Evolutionary conservation across 92 coral and sea anemone species (phyloP).

Genomic region (Umimayanthus chanpuru): DNA sequence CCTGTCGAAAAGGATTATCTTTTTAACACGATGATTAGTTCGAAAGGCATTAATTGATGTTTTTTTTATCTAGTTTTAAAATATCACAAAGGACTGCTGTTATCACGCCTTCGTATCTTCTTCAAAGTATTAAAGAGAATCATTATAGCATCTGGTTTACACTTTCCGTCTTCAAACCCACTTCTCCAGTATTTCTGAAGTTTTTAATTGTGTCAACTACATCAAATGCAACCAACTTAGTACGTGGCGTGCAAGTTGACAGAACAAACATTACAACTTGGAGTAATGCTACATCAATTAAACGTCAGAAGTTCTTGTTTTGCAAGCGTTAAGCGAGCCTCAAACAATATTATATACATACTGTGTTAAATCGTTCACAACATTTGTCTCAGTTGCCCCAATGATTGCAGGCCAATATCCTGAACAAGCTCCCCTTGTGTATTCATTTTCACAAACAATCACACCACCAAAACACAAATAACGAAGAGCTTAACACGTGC

Average conservation of each 20-base stretch:
- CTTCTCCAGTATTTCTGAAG: not conserved
- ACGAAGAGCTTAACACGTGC: constrained; percentile 34
- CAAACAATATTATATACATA: not conserved
- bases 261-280: not conserved
- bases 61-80: not conserved
- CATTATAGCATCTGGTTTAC: not conserved
- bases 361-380: not conserved
- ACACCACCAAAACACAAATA: constrained; percentile 24
- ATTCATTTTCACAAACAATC: constrained; percentile 39
- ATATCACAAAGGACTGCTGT: not conserved
- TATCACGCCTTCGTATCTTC: not conserved
- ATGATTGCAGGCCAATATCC: constrained; percentile 34
- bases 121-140: not conserved
- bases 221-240: not conserved
- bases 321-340: not conserved
- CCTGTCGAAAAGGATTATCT: constrained; percentile 1
- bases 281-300: not conserved
- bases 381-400: not conserved
- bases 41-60: not conserved
- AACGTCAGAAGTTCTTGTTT: not conserved
- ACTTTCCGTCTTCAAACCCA: not conserved
- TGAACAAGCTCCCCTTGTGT: not conserved
- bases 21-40: not conserved
- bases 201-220: not conserved
- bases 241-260: not conserved